A percentile compares a stretch with the other conserved stretches of the same genome.
These are phyloP conservation scores for Clepsis dumicolana DNA, from an alignment of 2,888 invertebrate genomes.

Conservation along the genomic window DNA sequence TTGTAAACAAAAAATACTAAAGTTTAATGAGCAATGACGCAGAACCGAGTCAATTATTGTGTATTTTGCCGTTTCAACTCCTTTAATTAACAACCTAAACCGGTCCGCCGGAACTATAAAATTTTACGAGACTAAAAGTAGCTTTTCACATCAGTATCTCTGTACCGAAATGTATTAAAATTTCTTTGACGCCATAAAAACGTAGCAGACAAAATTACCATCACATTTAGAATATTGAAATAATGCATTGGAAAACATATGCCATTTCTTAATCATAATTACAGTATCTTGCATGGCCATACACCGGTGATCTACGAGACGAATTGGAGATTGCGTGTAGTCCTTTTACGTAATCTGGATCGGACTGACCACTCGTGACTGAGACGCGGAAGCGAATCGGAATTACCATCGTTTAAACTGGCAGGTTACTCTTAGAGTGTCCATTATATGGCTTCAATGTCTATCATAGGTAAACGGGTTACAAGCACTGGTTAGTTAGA, in stretches of 20 bases:
- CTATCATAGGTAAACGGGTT: neutral
- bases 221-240: neutral
- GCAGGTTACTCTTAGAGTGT: constrained; percentile 23
- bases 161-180: too few relatives aligned
- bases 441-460: neutral
- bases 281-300: constrained; percentile 12
- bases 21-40: neutral
- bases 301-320: constrained; percentile 4
- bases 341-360: constrained; percentile 38
- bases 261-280: neutral
- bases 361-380: constrained; percentile 42
- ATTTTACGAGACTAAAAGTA: too few relatives aligned
- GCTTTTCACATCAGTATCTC: too few relatives aligned
- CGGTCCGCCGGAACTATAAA: too few relatives aligned
- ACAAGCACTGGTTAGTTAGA: too few relatives aligned
- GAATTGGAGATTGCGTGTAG: constrained; percentile 31
- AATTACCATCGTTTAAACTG: constrained; percentile 29
- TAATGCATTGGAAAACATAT: neutral
- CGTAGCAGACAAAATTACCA: too few relatives aligned
- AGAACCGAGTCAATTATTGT: too few relatives aligned
- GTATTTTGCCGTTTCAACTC: too few relatives aligned
- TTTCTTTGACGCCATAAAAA: too few relatives aligned
- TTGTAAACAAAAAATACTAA: neutral
- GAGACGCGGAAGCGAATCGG: constrained; percentile 31
- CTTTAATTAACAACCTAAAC: too few relatives aligned